phyloP scores from a whole-genome alignment of 2,888 invertebrate genomes.

The Sclerodermus sp. region DNA sequence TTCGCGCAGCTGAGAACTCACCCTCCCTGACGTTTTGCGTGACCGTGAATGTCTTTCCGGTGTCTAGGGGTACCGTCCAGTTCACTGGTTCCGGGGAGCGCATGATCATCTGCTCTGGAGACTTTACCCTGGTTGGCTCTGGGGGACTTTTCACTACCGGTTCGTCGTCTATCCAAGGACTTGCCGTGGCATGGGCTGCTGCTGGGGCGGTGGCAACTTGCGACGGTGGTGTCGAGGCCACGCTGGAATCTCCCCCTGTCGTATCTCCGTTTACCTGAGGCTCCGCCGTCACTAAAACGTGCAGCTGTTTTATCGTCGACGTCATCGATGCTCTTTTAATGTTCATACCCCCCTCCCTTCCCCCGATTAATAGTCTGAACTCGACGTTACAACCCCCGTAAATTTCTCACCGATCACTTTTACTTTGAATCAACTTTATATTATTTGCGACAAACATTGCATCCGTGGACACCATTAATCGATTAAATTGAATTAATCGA shows the following conservation, averaged over 20 bases:
- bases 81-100: conserved; percentile 92
- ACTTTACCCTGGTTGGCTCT: conserved; percentile 90
- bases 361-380: conserved; percentile 10
- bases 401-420: too few relatives aligned
- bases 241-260: conserved; percentile 44
- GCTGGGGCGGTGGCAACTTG: conserved; percentile 59
- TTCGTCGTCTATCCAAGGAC: conserved; percentile 61
- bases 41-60: conserved; percentile 90
- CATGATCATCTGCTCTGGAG: conserved; percentile 90
- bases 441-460: too few relatives aligned
- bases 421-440: too few relatives aligned
- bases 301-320: conserved; percentile 38
- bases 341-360: conserved; percentile 4
- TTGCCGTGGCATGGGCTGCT: conserved; percentile 64
- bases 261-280: conserved; percentile 51
- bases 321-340: conserved; percentile 10
- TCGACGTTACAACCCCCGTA: conserved; percentile 9
- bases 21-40: conserved; percentile 87
- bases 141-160: conserved; percentile 89
- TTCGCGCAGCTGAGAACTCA: too few relatives aligned
- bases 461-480: too few relatives aligned
- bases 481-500: too few relatives aligned
- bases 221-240: conserved; percentile 59
- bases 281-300: conserved; percentile 54
- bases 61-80: conserved; percentile 93